A percentile compares a stretch with the other conserved stretches of the same genome.
phyloP scores from a whole-genome alignment of 2,888 invertebrate species.

The Dione vanillae region DNA sequence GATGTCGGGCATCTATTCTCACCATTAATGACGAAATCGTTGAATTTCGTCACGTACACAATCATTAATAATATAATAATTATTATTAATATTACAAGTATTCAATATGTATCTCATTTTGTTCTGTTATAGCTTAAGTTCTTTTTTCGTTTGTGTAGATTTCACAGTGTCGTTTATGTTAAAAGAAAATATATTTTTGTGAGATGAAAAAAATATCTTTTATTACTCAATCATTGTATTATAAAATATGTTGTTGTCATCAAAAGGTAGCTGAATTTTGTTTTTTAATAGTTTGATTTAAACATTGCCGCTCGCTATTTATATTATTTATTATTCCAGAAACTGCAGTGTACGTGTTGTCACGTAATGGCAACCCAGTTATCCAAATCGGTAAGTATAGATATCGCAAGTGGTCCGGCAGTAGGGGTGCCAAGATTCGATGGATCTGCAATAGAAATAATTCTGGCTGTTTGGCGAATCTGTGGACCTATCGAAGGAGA shows the following conservation, averaged over 20 bases:
- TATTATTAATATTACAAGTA: not conserved
- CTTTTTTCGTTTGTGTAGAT: not conserved
- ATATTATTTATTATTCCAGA: slow-evolving; percentile 38
- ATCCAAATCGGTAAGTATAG: slow-evolving; percentile 50
- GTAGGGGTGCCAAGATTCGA: slow-evolving; percentile 42
- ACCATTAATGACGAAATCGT: slow-evolving; percentile 55
- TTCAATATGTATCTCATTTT: not conserved
- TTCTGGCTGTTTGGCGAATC: slow-evolving; percentile 54
- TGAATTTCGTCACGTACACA: slow-evolving; percentile 52
- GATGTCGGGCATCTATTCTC: slow-evolving; percentile 56
- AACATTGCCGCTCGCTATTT: too few species aligned
- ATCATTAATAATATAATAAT: slow-evolving; percentile 47
- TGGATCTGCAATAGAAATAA: slow-evolving; percentile 49
- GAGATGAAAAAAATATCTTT: not conserved
- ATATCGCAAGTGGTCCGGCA: slow-evolving; percentile 48
- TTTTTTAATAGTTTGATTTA: too few species aligned
- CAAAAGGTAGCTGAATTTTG: too few species aligned
- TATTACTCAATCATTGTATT: not conserved
- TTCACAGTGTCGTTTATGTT: not conserved
- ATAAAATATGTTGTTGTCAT: not conserved
- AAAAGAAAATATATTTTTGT: not conserved
- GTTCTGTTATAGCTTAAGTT: not conserved
- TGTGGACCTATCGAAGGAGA: slow-evolving; percentile 53
- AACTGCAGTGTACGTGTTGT: slow-evolving; percentile 43
- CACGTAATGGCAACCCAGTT: slow-evolving; percentile 52